phyloP scores from a whole-genome alignment of 2,113 vertebrate species.

The Vulpes lagopus region DNA sequence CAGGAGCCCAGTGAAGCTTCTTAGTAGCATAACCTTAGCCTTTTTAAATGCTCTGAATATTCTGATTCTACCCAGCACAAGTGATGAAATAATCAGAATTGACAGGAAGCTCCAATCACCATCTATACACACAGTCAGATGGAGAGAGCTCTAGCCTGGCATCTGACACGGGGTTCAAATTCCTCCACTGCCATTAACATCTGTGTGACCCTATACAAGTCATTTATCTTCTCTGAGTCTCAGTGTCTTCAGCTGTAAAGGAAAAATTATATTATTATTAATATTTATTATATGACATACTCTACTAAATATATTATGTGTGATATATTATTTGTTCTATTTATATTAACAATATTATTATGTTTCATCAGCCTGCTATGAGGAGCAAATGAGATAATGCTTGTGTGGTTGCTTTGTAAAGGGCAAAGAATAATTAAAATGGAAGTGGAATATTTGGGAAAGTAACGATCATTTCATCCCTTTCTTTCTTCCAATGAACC shows the following conservation, averaged over 20 bases:
- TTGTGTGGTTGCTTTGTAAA: conserved; percentile 17
- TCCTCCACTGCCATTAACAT: not conserved
- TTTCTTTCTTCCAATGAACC: not conserved
- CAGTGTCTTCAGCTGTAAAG: not conserved
- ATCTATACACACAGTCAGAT: not conserved
- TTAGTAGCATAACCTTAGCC: not conserved
- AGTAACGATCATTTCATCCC: not conserved
- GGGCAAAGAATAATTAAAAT: not conserved
- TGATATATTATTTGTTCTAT: not conserved
- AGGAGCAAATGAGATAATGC: not conserved
- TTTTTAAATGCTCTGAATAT: not conserved
- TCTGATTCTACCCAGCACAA: not conserved
- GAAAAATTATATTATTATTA: not conserved
- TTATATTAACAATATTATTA: not conserved
- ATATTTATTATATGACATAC: not conserved
- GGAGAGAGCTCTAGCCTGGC: not conserved
- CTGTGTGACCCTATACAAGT: not conserved
- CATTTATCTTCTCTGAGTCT: not conserved
- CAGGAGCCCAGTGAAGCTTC: not conserved
- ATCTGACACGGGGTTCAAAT: not conserved
- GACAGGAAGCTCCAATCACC: not conserved
- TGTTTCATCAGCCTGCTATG: not conserved
- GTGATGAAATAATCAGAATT: not conserved
- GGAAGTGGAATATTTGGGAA: not conserved
- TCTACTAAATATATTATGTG: not conserved